Conservation (phyloP, 35 echinoderm and acorn worm species). For the Lytechinus pictus region DNA sequence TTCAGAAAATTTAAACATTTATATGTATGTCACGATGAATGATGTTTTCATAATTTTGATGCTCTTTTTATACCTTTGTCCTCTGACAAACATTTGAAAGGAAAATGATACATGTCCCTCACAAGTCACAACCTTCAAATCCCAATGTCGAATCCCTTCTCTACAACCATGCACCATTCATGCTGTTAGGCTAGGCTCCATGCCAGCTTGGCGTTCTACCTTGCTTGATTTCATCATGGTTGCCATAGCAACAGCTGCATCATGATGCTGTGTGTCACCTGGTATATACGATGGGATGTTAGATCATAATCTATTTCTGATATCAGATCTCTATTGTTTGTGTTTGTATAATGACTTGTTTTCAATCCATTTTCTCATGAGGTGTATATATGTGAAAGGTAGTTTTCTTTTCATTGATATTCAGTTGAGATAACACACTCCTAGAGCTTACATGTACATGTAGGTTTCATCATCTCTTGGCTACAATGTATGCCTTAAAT, state of each 20-base stretch:
- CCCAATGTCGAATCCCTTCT: neutral
- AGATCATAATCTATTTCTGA: neutral
- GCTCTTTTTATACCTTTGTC: neutral
- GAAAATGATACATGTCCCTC: neutral
- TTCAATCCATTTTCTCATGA: neutral
- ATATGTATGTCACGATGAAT: too few species aligned
- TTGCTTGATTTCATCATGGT: slow-evolving; percentile 36
- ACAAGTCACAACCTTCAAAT: neutral
- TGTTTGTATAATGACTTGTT: neutral
- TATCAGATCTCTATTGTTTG: neutral
- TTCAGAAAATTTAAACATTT: too few species aligned
- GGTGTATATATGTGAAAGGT: neutral
- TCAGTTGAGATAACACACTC: too few species aligned
- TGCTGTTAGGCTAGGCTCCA: neutral
- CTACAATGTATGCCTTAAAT: too few species aligned
- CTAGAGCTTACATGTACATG: too few species aligned
- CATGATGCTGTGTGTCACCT: neutral
- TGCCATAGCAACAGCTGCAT: slow-evolving; percentile 43
- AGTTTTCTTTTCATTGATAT: neutral
- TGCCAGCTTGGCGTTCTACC: neutral
- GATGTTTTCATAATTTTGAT: too few species aligned
- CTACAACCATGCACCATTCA: slow-evolving; percentile 14
- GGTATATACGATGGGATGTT: neutral
- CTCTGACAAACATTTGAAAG: neutral
- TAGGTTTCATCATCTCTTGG: too few species aligned